Evolutionary conservation across 2,113 vertebrate genomes (phyloP).

Genomic region (Dicaeum eximium): DNA sequence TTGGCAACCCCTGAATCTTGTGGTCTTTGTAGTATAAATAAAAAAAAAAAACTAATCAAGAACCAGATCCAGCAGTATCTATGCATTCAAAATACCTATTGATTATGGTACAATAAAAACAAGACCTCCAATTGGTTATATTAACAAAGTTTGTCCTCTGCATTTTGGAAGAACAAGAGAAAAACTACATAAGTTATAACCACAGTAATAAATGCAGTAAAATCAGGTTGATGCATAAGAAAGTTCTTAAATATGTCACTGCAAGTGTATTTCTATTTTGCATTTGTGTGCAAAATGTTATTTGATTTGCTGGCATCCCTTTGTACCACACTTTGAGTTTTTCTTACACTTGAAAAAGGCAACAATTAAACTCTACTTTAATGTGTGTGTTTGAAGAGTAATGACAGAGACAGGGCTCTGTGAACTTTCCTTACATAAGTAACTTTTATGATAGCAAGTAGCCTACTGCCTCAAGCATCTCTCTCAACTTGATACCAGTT

Average conservation of each 20-base stretch:
- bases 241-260: not conserved
- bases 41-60: conserved; percentile 12
- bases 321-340: not conserved
- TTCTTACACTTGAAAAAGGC: not conserved
- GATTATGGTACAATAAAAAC: not conserved
- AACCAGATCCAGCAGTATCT: not conserved
- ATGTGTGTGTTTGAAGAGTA: not conserved
- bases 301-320: not conserved
- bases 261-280: not conserved
- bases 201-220: not conserved
- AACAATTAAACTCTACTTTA: not conserved
- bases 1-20: conserved; percentile 47
- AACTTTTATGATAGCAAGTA: not conserved
- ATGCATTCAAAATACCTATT: not conserved
- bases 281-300: not conserved
- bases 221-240: not conserved
- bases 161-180: not conserved
- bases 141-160: not conserved
- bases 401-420: not conserved
- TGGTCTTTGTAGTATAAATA: conserved; percentile 28
- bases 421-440: not conserved
- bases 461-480: not conserved
- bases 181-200: not conserved
- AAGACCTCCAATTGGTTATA: not conserved
- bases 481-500: not conserved